phyloP scores from a whole-genome alignment of 1,140 invertebrate genomes.

The Megalopta genalis region DNA sequence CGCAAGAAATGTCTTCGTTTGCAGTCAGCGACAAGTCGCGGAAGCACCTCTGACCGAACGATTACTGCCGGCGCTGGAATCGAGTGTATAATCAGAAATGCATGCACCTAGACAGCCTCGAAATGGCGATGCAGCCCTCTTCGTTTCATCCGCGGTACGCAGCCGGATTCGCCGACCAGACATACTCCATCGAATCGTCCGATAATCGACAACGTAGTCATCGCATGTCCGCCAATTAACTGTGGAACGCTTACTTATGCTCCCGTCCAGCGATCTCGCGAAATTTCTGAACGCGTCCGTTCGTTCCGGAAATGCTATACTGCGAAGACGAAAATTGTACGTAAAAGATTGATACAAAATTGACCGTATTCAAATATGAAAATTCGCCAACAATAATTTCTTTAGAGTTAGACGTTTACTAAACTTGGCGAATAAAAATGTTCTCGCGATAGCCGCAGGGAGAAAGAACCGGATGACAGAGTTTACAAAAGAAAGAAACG shows the following conservation, averaged over 20 bases:
- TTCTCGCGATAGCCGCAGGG: too few species aligned
- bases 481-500: too few species aligned
- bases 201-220: not conserved
- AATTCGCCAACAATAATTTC: too few species aligned
- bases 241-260: not conserved
- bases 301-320: too few species aligned
- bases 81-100: constrained; percentile 63
- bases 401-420: too few species aligned
- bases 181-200: not conserved
- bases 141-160: constrained; percentile 42
- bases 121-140: constrained; percentile 46
- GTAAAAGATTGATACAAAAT: too few species aligned
- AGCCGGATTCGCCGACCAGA: not conserved
- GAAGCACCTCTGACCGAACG: constrained; percentile 50
- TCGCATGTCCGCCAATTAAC: not conserved
- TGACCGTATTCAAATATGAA: too few species aligned
- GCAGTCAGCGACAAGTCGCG: not conserved
- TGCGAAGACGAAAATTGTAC: too few species aligned
- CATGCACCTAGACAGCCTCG: constrained; percentile 60
- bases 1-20: not conserved
- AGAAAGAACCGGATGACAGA: too few species aligned
- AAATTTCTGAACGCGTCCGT: not conserved
- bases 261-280: not conserved
- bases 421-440: too few species aligned
- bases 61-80: constrained; percentile 36